Percentiles rank a stretch among this genome's conserved stretches.
Evolutionary conservation across 2,113 vertebrate genomes (phyloP).

Genomic region (Catharus fuscescens): DNA sequence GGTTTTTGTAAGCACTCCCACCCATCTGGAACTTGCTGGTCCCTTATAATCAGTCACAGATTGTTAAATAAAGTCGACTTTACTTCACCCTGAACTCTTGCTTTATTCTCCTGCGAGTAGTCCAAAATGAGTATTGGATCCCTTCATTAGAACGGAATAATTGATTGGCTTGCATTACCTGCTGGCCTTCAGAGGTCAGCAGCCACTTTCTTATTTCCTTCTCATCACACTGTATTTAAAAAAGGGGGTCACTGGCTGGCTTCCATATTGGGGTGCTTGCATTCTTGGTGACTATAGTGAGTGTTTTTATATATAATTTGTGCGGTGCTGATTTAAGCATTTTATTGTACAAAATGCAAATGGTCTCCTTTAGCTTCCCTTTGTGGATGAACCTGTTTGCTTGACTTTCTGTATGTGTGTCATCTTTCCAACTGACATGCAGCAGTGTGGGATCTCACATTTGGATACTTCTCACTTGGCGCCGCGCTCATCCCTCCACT

Average conservation of each 20-base stretch:
- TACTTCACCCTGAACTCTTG: constrained; percentile 29
- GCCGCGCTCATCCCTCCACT: constrained; percentile 74
- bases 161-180: constrained; percentile 64
- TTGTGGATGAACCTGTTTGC: constrained; percentile 56
- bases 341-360: constrained; percentile 32
- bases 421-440: constrained; percentile 77
- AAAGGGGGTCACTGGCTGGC: constrained; percentile 29
- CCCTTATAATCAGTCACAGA: constrained; percentile 67
- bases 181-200: constrained; percentile 40
- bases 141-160: constrained; percentile 61
- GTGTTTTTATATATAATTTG: constrained; percentile 45
- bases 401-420: constrained; percentile 50
- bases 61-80: constrained; percentile 59
- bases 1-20: constrained; percentile 54
- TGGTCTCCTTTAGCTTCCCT: constrained; percentile 30
- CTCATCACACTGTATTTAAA: constrained; percentile 19
- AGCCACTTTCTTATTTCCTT: constrained; percentile 33
- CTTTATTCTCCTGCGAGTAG: constrained; percentile 44
- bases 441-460: constrained; percentile 78
- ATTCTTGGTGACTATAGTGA: not conserved
- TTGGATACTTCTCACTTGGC: constrained; percentile 79
- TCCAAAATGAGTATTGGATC: constrained; percentile 51
- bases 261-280: constrained; percentile 5
- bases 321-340: constrained; percentile 28
- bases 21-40: constrained; percentile 64